phyloP scores from a whole-genome alignment of 2,888 invertebrate genomes.

The Eupithecia insigniata region DNA sequence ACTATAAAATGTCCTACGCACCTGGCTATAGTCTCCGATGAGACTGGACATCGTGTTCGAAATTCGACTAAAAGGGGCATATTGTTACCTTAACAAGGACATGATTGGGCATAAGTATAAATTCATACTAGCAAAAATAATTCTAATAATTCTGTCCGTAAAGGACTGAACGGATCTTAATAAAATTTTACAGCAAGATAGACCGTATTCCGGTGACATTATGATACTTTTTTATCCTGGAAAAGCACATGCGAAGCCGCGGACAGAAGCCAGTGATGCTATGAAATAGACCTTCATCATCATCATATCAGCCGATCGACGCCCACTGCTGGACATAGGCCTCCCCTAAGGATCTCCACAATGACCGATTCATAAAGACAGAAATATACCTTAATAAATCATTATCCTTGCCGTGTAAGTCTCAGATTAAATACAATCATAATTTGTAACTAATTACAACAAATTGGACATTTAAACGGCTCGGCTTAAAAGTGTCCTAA shows the following conservation, averaged over 20 bases:
- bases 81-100: no score
- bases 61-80: no score
- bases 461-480: conserved; percentile 53
- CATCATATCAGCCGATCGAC: no score
- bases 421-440: conserved; percentile 20
- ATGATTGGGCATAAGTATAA: neutral
- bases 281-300: no score
- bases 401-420: neutral
- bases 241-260: no score
- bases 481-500: conserved; percentile 62
- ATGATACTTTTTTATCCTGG: neutral
- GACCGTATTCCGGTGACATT: neutral
- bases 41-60: no score
- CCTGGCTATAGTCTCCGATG: no score
- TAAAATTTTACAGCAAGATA: neutral
- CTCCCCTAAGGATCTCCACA: no score
- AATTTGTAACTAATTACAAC: conserved; percentile 41
- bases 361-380: no score
- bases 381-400: neutral
- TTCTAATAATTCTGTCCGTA: neutral
- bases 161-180: neutral
- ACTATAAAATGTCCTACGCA: no score
- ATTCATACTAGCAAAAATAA: neutral
- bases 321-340: no score
- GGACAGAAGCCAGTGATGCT: no score